Percentiles rank a stretch among this genome's conserved stretches.
Conservation (phyloP, 64 coral and sea anemone genomes). For the Platygyra sinensis region DNA sequence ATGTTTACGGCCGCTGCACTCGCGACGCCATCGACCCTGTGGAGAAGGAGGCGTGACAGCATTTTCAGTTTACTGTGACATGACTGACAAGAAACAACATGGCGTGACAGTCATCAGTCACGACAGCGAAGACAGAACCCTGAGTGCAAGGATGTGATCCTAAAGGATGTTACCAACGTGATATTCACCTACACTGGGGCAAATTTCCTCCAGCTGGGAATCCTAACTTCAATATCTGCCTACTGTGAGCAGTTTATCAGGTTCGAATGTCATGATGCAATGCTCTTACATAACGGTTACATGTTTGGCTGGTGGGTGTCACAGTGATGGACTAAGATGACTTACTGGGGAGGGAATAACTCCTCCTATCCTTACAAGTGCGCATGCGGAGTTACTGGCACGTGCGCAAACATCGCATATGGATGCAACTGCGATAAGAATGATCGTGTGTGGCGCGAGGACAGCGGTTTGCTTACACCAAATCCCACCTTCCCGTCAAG, state of each 20-base stretch:
- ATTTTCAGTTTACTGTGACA: slow-evolving; percentile 62
- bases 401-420: background rate
- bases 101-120: slow-evolving; percentile 70
- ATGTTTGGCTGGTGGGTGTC: slow-evolving; percentile 37
- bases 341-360: slow-evolving; percentile 48
- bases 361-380: slow-evolving; percentile 20
- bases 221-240: background rate
- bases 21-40: slow-evolving; percentile 36
- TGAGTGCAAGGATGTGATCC: slow-evolving; percentile 26
- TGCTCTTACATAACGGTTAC: background rate
- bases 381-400: slow-evolving; percentile 39
- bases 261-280: slow-evolving; percentile 18
- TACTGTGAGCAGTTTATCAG: slow-evolving; percentile 58
- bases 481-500: slow-evolving; percentile 32
- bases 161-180: background rate
- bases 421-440: slow-evolving; percentile 47
- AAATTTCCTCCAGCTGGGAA: background rate
- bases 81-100: slow-evolving; percentile 63
- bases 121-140: slow-evolving; percentile 53
- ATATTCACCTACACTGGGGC: slow-evolving; percentile 20
- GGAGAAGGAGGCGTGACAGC: slow-evolving; percentile 1
- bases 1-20: too few relatives aligned
- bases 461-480: slow-evolving; percentile 51
- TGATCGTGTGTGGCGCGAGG: background rate
- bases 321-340: slow-evolving; percentile 37